Percentiles rank a stretch among this genome's conserved stretches.
Evolutionary conservation across 2,113 vertebrate species (phyloP).

Genomic region (Herpailurus yagouaroundi): DNA sequence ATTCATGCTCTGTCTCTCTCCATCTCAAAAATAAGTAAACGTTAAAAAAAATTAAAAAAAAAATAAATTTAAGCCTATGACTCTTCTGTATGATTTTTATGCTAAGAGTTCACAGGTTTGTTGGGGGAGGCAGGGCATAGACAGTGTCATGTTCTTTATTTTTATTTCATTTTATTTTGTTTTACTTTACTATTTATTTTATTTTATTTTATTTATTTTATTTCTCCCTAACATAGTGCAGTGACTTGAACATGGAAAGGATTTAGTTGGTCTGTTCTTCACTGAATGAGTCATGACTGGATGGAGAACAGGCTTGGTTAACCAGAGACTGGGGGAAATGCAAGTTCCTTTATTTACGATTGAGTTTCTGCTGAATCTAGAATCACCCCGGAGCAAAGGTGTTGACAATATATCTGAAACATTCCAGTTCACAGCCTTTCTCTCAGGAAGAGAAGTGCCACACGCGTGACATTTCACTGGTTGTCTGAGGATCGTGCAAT

Average conservation of each 20-base stretch:
- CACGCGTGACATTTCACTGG: neutral
- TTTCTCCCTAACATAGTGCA: neutral
- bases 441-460: neutral
- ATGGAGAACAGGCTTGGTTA: neutral
- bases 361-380: constrained; percentile 9
- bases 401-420: neutral
- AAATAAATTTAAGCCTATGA: neutral
- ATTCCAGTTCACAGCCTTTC: neutral
- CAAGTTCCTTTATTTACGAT: neutral
- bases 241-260: neutral
- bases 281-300: neutral
- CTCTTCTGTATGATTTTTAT: neutral
- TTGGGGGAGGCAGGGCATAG: neutral
- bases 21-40: no score
- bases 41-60: no score
- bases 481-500: neutral
- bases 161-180: neutral
- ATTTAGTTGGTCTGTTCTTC: neutral
- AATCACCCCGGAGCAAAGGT: neutral
- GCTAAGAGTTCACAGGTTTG: neutral
- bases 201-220: neutral
- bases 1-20: no score
- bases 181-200: neutral
- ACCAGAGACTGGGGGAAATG: neutral
- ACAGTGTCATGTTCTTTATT: neutral